Evolutionary conservation across 2,113 vertebrate species (phyloP).

Genomic region (Chaetura pelagica): DNA sequence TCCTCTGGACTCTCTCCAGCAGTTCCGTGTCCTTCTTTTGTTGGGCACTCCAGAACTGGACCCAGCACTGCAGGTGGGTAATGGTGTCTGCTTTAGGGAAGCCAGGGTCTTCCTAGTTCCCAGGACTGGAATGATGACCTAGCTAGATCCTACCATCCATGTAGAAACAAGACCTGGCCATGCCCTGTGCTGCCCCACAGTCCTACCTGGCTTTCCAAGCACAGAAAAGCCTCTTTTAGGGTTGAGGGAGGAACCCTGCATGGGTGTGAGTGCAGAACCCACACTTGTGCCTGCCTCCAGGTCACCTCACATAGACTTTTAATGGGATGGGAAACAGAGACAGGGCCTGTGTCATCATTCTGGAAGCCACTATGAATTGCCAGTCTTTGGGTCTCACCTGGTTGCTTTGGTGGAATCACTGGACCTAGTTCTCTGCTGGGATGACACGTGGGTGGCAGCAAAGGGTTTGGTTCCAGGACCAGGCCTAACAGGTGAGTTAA

Average conservation of each 20-base stretch:
- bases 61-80: too few species aligned
- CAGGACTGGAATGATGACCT: background rate
- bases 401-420: background rate
- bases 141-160: background rate
- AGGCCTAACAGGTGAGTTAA: background rate
- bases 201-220: background rate
- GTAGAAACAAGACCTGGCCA: background rate
- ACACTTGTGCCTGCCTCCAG: background rate
- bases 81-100: background rate
- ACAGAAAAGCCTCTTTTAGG: background rate
- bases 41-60: too few species aligned
- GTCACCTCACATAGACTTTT: background rate
- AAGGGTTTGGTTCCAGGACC: background rate
- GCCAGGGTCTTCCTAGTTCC: background rate
- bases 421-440: background rate
- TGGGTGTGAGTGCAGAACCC: background rate
- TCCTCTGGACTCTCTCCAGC: too few species aligned
- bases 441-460: rapidly evolving
- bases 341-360: background rate
- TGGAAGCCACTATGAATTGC: background rate
- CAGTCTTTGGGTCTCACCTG: background rate
- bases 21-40: too few species aligned
- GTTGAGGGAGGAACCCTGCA: background rate
- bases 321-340: background rate
- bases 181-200: background rate